Conservation (phyloP, 2,113 vertebrate species). For the Pelusios castaneus region DNA sequence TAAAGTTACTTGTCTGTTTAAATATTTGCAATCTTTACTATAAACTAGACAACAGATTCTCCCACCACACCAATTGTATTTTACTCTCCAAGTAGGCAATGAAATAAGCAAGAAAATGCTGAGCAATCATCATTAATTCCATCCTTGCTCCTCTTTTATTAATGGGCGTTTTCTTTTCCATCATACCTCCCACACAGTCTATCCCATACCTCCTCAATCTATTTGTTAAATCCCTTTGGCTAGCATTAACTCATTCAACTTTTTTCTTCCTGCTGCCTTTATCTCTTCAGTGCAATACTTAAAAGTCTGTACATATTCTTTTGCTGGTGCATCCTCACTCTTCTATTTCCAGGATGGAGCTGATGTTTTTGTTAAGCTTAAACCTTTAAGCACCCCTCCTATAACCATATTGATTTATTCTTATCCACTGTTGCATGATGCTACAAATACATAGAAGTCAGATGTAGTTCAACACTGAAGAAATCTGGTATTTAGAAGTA, state of each 20-base stretch:
- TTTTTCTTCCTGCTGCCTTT: fast-evolving
- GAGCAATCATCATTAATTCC: constrained; percentile 3
- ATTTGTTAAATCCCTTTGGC: background rate
- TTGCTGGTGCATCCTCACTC: background rate
- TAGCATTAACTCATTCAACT: background rate
- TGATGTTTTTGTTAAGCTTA: background rate
- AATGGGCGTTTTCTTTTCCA: background rate
- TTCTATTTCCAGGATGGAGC: background rate
- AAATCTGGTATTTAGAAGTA: background rate
- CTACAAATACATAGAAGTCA: background rate
- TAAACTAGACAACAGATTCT: background rate
- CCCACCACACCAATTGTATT: background rate
- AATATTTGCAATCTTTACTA: background rate
- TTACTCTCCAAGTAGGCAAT: background rate
- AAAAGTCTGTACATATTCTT: background rate
- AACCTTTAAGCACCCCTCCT: background rate
- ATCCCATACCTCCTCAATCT: background rate
- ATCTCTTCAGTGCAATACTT: fast-evolving
- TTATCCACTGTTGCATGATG: background rate
- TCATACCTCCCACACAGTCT: background rate
- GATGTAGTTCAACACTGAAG: background rate
- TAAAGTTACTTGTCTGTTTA: background rate
- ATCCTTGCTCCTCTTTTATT: constrained; percentile 31
- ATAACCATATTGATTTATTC: fast-evolving
- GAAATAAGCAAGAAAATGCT: background rate